Base-by-base conservation (phyloP, 2,888 invertebrate species). In the Blastobasis adustella region DNA sequence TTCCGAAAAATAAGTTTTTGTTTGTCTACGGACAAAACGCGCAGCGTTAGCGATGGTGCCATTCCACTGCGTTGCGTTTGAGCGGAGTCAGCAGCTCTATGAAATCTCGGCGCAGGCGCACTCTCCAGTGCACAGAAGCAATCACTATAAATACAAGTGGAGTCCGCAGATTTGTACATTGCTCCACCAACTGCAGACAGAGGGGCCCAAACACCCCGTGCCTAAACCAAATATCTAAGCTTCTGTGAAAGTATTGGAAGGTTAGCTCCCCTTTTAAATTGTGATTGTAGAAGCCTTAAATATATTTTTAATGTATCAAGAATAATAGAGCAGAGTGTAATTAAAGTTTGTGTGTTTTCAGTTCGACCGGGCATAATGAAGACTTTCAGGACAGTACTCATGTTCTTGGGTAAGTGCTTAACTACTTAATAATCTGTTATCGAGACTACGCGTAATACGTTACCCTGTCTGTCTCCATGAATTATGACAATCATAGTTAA, bases 221-320 rank as follows among this genome's bases (percentile, higher is more conserved):
- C 69, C 72, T 69, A 67, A 73, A 69, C 66, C 70, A 54, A 73
- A 63, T 61, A 55, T 53, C 61, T 62, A 71, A 71, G 63, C 57
- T 56, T 58, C 73, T 70, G 87, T 82, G 81, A 86, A 84, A 82
- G 73, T 83, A 71, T 65, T 83, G 82, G 79, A 76, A 87, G 86
- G 86, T 78, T 71, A 65, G 71, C 55, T 37, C 45, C 52, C 45
- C 10, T 47, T 49, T 40, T 37, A 50, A 38, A 46, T 51, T 50
- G 50, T 40, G 53, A 40, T 23, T 49, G 41, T 42, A 42, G 9
- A n/a, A 42, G 9, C 10, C 6, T 8, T 42, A 10, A 40, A 40
- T 40, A 40, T 8, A 6, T 9, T 40, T 45, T 45, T 10, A 10
- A 5, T 5, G 6, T 7, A 45, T 47, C 48, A 45, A 47, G 10